Conservation (phyloP, 2,888 invertebrate genomes). For the Dendrolimus houi region DNA sequence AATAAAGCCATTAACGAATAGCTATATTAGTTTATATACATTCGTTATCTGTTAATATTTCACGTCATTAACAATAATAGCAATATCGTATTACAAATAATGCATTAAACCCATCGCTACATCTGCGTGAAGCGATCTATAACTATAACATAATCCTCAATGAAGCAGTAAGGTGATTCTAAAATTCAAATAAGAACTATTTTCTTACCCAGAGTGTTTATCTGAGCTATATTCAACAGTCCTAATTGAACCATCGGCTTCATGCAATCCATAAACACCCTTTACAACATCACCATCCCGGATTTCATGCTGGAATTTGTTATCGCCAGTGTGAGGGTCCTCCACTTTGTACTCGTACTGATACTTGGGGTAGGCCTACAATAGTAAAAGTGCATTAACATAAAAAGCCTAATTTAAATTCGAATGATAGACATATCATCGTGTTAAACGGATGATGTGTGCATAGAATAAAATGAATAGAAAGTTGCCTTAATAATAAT, state of each 20-base stretch:
- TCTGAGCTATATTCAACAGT: slow-evolving; percentile 78
- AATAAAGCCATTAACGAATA: too few relatives aligned
- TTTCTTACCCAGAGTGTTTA: slow-evolving; percentile 70
- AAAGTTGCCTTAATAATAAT: slow-evolving; percentile 45
- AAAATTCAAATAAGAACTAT: background rate
- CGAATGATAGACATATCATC: slow-evolving; percentile 17
- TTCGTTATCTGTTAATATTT: too few relatives aligned
- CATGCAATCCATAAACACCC: slow-evolving; percentile 78
- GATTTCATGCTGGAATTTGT: slow-evolving; percentile 76
- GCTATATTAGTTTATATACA: too few relatives aligned
- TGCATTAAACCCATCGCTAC: too few relatives aligned
- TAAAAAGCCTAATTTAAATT: slow-evolving; percentile 31
- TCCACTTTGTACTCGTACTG: slow-evolving; percentile 78
- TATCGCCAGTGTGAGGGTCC: slow-evolving; percentile 78
- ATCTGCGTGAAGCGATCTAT: too few relatives aligned
- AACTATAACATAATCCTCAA: too few relatives aligned
- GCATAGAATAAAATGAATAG: slow-evolving; percentile 45
- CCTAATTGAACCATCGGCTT: slow-evolving; percentile 77
- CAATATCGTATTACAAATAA: too few relatives aligned
- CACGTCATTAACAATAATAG: too few relatives aligned
- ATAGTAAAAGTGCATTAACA: slow-evolving; percentile 23
- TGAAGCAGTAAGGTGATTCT: too few relatives aligned
- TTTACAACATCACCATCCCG: slow-evolving; percentile 79
- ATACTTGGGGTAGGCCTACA: slow-evolving; percentile 75
- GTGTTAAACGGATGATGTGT: slow-evolving; percentile 34